Percentiles rank a stretch among this genome's conserved stretches.
Conservation (phyloP, 2,797 vertebrate genomes). For the Paguma larvata region DNA sequence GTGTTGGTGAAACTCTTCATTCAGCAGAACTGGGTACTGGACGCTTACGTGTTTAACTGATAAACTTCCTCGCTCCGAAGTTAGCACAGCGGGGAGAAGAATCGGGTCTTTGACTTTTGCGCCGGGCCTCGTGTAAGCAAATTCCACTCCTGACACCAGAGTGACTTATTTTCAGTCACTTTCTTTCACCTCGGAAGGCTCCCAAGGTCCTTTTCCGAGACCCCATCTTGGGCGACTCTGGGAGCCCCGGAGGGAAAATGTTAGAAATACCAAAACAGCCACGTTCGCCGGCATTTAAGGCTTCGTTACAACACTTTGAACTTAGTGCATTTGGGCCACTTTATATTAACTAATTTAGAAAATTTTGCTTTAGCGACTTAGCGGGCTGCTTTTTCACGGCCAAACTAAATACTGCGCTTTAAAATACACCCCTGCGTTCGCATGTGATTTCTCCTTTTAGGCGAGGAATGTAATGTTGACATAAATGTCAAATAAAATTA, state of each 20-base stretch:
- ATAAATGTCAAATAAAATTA: slow-evolving; percentile 85
- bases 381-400: slow-evolving; percentile 65
- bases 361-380: slow-evolving; percentile 61
- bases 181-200: background rate
- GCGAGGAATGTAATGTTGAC: slow-evolving; percentile 82
- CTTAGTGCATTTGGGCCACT: slow-evolving; percentile 67
- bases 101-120: background rate
- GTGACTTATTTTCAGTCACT: background rate
- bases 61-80: background rate
- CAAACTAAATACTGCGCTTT: slow-evolving; percentile 79
- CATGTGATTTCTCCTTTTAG: slow-evolving; percentile 79
- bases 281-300: background rate
- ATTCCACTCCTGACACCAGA: background rate
- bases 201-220: slow-evolving; percentile 53
- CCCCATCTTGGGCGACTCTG: slow-evolving; percentile 45
- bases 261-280: slow-evolving; percentile 58
- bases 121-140: background rate
- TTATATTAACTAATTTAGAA: slow-evolving; percentile 77
- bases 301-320: slow-evolving; percentile 73
- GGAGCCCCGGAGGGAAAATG: background rate
- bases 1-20: background rate
- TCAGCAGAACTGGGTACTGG: background rate
- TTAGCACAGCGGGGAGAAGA: background rate
- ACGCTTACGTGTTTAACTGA: fast-evolving
- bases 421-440: slow-evolving; percentile 58